Percentiles rank a stretch among this genome's conserved stretches.
Evolutionary conservation across 37 sponge, comb jelly and placozoan species (phyloP).

Genomic region (Beroe ovata): DNA sequence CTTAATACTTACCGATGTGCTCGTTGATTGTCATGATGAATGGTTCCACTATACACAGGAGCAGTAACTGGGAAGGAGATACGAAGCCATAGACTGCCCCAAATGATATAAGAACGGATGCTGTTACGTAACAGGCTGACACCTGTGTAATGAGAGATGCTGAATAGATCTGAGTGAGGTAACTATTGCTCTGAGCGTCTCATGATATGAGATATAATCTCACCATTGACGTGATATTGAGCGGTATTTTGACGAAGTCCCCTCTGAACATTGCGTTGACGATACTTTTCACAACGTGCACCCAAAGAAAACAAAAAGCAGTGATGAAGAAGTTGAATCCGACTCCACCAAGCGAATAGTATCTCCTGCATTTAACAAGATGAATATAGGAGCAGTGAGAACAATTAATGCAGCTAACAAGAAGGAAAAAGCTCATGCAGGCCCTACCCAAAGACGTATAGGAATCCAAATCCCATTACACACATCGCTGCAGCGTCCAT

Average conservation of each 20-base stretch:
- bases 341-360: constrained; percentile 32
- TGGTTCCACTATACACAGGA: neutral
- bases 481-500: constrained; percentile 59
- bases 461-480: constrained; percentile 44
- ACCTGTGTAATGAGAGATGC: too few relatives aligned
- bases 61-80: constrained; percentile 15
- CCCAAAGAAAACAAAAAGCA: constrained; percentile 50
- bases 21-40: constrained; percentile 52
- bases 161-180: too few relatives aligned
- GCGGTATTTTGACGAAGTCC: constrained; percentile 2
- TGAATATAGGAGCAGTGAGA: too few relatives aligned
- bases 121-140: neutral
- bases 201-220: too few relatives aligned
- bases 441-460: constrained; percentile 56
- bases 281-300: neutral
- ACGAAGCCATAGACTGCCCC: constrained; percentile 54
- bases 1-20: constrained; percentile 21
- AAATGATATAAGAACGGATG: constrained; percentile 22
- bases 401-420: too few relatives aligned
- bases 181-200: too few relatives aligned
- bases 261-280: constrained; percentile 8
- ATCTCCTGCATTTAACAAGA: too few relatives aligned
- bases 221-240: constrained; percentile 10
- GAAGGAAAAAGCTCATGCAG: too few relatives aligned
- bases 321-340: constrained; percentile 60